These are phyloP conservation scores for Anas acuta DNA, from an alignment of 2,797 vertebrate genomes.

Conservation along the genomic window DNA sequence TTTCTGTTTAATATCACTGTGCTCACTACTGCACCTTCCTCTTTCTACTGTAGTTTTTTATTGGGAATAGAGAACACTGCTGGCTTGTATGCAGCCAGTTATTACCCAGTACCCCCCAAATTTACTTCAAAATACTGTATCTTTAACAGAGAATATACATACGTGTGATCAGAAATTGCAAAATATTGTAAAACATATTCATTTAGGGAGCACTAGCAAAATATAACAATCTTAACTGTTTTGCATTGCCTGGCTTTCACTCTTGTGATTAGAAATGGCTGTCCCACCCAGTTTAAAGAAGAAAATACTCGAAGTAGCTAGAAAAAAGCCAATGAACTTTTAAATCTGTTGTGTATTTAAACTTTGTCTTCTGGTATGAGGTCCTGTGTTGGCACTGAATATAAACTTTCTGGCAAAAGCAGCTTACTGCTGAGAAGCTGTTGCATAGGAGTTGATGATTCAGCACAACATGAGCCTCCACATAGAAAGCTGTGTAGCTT, in stretches of 20 bases:
- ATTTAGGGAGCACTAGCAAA: background rate
- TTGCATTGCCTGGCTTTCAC: background rate
- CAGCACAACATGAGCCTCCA: background rate
- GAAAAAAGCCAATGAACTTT: background rate
- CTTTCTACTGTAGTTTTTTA: background rate
- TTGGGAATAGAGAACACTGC: too few species aligned
- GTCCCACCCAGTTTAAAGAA: background rate
- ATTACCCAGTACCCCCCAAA: too few species aligned
- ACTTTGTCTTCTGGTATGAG: background rate
- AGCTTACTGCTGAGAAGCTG: background rate
- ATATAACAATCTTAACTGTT: background rate
- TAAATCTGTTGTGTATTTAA: background rate
- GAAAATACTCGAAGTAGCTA: background rate
- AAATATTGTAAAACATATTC: background rate
- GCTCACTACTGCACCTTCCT: background rate
- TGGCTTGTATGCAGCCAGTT: too few species aligned
- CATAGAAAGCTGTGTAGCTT: background rate
- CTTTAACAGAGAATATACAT: background rate
- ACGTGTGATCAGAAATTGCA: background rate
- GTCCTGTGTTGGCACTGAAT: background rate
- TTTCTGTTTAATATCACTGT: background rate
- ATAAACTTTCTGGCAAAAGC: background rate
- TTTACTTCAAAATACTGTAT: background rate
- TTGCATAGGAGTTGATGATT: background rate
- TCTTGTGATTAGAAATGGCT: background rate